These are phyloP conservation scores for Procambarus virginalis DNA, from an alignment of 1,140 invertebrate species.

Conservation along the genomic window DNA sequence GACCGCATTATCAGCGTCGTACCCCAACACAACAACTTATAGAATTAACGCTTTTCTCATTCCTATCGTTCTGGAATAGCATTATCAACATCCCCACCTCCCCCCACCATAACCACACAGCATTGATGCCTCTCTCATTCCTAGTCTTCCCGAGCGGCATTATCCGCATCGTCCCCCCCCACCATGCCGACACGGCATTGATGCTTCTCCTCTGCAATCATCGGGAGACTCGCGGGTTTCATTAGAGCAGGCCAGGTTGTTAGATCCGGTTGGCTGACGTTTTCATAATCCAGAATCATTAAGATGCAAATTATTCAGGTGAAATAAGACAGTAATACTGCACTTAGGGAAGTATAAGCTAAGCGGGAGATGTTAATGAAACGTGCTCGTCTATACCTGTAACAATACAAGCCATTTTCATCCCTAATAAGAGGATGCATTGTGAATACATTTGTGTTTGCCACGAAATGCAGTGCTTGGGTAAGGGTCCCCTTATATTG, in stretches of 20 bases:
- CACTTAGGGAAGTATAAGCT: background rate
- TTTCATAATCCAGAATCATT: conserved; percentile 8
- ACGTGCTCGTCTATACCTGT: background rate
- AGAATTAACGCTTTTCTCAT: no score
- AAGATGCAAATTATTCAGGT: conserved; percentile 2
- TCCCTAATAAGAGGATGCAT: background rate
- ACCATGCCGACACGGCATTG: no score
- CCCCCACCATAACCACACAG: no score
- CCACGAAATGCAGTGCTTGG: no score
- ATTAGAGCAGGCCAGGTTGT: background rate
- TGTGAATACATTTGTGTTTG: background rate
- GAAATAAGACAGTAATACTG: conserved; percentile 3
- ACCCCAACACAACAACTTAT: no score
- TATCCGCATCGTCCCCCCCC: no score
- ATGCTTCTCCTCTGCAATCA: background rate
- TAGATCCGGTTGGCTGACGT: background rate
- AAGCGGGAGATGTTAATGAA: background rate
- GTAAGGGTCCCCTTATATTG: no score
- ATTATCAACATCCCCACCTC: no score
- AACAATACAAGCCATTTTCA: background rate
- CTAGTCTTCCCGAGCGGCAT: no score
- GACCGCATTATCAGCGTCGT: no score
- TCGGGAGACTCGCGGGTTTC: conserved; percentile 8
- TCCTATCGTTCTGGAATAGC: no score
- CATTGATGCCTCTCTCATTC: no score